Base-by-base conservation (phyloP, 2,113 vertebrate genomes). In the Pipa parva region DNA sequence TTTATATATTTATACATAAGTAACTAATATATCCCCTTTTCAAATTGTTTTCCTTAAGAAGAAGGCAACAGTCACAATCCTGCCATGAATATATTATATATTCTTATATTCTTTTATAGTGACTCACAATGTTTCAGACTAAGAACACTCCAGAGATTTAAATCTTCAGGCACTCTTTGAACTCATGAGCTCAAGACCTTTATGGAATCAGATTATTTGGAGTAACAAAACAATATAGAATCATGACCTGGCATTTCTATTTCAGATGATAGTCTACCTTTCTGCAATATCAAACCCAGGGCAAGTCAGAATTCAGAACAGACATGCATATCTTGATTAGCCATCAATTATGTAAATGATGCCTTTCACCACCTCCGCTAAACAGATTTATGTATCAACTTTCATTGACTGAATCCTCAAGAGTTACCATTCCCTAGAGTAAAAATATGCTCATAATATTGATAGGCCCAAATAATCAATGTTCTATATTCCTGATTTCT, bases 191-290 rank as follows among this genome's bases (percentile, higher is more conserved):
- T 76, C 66, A 76, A 70, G 58, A 13, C 36, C 63, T 81, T 77
- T 77, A 63, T 61, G 65, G 77, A 78, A 85, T 86, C 54, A 80
- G 85, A 81, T 84, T 74, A 82, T 74, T 76, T 77, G 73, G 57
- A 73, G 80, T 77, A 62, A 78, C 2, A 49, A 78, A 81, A 73
- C 77, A 68, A 71, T 64, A 37, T 73, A 79, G 78, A 82, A 77
- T 77, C 78, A 79, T 75, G 66, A 61, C 66, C 66, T 70, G 66
- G 21, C 66, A 70, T 70, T 70, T 61, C 33, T 48, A 52, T 61
- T 42, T 59, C 33, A 60, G 59, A 20, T 6, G 51, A 69, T 77
- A 68, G 45, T 78, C 59, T 66, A 63, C 17, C 42, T 50, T 15
- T 45, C 25, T 49, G 48, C 73, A 72, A 73, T 78, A 80, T 81